Conservation (phyloP, 2,797 vertebrate genomes). For the Cottoperca gobio region DNA sequence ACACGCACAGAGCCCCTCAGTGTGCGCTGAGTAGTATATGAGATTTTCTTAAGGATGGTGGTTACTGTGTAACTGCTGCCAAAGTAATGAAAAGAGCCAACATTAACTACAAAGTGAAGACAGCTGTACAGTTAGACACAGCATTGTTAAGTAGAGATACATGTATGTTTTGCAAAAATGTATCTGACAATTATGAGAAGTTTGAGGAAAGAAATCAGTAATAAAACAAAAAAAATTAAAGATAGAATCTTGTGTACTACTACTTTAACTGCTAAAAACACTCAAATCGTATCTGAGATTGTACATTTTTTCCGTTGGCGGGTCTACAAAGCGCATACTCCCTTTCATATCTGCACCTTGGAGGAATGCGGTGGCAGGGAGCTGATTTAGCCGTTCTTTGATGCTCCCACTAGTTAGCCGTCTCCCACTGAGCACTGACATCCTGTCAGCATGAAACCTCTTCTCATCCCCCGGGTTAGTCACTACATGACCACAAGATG, state of each 20-base stretch:
- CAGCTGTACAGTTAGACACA: slow-evolving; percentile 66
- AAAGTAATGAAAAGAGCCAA: slow-evolving; percentile 70
- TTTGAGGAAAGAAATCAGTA: not conserved
- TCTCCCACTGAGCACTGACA: slow-evolving; percentile 80
- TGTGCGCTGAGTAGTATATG: slow-evolving; percentile 71
- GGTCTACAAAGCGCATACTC: slow-evolving; percentile 44
- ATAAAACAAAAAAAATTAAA: not conserved
- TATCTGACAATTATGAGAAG: not conserved
- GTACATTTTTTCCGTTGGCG: slow-evolving; percentile 1
- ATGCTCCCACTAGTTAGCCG: slow-evolving; percentile 80
- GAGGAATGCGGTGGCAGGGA: slow-evolving; percentile 75
- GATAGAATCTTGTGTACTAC: not conserved
- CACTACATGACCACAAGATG: slow-evolving; percentile 81
- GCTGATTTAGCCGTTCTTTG: slow-evolving; percentile 80
- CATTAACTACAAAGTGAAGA: slow-evolving; percentile 74
- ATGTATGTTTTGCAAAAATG: slow-evolving; percentile 30
- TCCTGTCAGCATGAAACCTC: slow-evolving; percentile 82
- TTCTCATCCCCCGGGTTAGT: slow-evolving; percentile 78
- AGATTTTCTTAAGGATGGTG: slow-evolving; percentile 58
- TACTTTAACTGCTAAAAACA: not conserved
- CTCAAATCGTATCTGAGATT: slow-evolving; percentile 7
- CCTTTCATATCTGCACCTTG: slow-evolving; percentile 69
- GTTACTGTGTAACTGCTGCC: slow-evolving; percentile 69
- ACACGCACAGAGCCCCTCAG: slow-evolving; percentile 43
- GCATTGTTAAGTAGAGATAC: slow-evolving; percentile 31